These are phyloP conservation scores for Agonopterix arenella DNA, from an alignment of 2,888 invertebrate species.

Conservation along the genomic window DNA sequence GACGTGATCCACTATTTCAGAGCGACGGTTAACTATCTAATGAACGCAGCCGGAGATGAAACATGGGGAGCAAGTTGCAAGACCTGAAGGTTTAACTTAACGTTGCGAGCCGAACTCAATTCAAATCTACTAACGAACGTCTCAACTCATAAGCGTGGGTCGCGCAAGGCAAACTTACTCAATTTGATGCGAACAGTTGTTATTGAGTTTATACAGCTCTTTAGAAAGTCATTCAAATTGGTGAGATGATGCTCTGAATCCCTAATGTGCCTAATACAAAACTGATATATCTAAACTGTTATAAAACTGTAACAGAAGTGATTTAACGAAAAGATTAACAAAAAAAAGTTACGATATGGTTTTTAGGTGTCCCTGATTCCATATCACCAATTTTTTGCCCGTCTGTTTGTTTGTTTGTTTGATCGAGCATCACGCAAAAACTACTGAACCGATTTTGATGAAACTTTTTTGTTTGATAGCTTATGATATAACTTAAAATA, in stretches of 20 bases:
- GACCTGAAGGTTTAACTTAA: slow-evolving; percentile 28
- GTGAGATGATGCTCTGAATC: slow-evolving; percentile 6
- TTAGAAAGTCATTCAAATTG: slow-evolving; percentile 7
- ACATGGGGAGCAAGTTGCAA: slow-evolving; percentile 31
- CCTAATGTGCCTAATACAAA: background rate
- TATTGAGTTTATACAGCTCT: slow-evolving; percentile 16
- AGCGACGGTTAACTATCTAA: slow-evolving; percentile 49
- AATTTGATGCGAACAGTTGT: slow-evolving; percentile 28
- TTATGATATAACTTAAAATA: no score
- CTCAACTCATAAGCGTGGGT: slow-evolving; percentile 34
- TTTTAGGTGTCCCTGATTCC: no score
- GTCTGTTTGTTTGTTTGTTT: no score
- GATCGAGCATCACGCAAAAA: no score
- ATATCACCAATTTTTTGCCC: no score
- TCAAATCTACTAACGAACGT: slow-evolving; percentile 45
- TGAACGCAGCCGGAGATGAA: slow-evolving; percentile 50
- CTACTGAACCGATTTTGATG: no score
- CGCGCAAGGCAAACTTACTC: slow-evolving; percentile 21
- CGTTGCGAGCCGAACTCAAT: slow-evolving; percentile 26
- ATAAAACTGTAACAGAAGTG: no score
- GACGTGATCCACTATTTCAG: slow-evolving; percentile 56
- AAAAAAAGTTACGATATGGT: no score
- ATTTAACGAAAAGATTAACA: no score
- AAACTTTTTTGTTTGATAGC: no score
- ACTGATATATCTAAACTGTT: no score